Evolutionary conservation across 2,113 vertebrate genomes (phyloP).

Genomic region (Nettapus auritus): DNA sequence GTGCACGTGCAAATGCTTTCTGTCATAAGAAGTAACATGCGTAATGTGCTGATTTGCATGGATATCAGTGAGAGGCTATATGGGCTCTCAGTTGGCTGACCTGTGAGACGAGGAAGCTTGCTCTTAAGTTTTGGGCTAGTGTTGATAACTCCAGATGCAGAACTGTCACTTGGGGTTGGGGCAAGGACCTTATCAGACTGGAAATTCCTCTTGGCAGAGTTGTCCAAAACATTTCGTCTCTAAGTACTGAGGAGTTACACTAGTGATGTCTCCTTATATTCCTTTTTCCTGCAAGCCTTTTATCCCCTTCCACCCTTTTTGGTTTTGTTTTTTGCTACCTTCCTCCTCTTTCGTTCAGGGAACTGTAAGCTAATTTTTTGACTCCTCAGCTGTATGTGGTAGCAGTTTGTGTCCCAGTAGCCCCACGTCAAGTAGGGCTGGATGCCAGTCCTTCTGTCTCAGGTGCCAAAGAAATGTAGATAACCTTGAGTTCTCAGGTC

Average conservation of each 20-base stretch:
- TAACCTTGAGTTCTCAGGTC: not conserved
- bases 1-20: not conserved
- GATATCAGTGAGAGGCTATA: not conserved
- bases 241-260: not conserved
- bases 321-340: not conserved
- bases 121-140: not conserved
- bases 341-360: not conserved
- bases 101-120: not conserved
- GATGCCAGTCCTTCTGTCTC: not conserved
- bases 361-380: not conserved
- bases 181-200: not conserved
- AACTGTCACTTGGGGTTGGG: not conserved
- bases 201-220: not conserved
- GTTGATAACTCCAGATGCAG: not conserved
- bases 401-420: not conserved
- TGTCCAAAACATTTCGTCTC: conserved; percentile 7
- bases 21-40: not conserved
- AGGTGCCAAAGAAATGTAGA: not conserved
- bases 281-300: not conserved
- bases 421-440: not conserved
- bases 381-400: not conserved
- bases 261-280: not conserved
- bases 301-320: rapidly evolving
- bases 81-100: not conserved
- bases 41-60: not conserved